Evolutionary conservation across 2,888 invertebrate genomes (phyloP).

Genomic region (Harpalus rufipes): DNA sequence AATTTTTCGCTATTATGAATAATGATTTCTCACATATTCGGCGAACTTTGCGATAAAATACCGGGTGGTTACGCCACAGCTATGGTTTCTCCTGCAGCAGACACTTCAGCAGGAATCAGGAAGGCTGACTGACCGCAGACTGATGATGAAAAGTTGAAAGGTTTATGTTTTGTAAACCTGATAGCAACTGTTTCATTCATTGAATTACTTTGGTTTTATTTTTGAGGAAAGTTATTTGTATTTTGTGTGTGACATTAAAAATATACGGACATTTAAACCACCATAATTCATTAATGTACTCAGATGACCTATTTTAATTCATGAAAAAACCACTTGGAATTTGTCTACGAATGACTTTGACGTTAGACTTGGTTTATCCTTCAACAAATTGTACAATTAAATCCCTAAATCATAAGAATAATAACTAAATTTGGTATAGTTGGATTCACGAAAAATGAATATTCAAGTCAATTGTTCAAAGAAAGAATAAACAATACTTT

Average conservation of each 20-base stretch:
- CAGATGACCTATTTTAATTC: too few species aligned
- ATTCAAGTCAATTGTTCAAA: too few species aligned
- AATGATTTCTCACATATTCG: conserved; percentile 1
- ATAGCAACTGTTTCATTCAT: background rate
- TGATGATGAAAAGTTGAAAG: background rate
- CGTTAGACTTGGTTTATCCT: too few species aligned
- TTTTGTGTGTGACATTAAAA: background rate
- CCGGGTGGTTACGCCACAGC: background rate
- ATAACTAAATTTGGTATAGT: too few species aligned
- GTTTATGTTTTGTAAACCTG: background rate
- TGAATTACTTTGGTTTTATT: background rate
- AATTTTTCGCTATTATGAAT: background rate
- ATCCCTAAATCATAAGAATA: too few species aligned
- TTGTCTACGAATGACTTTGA: too few species aligned
- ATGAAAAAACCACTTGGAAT: too few species aligned
- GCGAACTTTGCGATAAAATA: background rate
- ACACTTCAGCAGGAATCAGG: background rate
- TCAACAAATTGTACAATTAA: too few species aligned
- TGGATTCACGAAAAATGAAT: too few species aligned
- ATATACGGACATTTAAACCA: too few species aligned
- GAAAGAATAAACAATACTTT: too few species aligned
- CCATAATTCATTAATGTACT: too few species aligned
- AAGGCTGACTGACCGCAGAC: background rate
- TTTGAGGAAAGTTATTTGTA: background rate
- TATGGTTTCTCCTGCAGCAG: background rate